Conservation (phyloP, 2,113 vertebrate genomes). For the Motacilla tschutschensis region DNA sequence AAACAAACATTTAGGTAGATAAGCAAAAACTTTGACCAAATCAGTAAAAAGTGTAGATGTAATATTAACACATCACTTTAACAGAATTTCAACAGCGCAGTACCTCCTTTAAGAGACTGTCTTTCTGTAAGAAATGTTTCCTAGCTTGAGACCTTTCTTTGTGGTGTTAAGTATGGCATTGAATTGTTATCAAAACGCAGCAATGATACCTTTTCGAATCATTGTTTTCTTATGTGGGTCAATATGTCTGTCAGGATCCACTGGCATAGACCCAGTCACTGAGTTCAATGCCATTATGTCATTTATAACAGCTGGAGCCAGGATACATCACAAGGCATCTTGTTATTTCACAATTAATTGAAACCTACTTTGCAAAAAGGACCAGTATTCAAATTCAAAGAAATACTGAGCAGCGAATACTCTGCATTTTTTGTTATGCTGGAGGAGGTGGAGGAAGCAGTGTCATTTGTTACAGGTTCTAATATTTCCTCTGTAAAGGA, state of each 20-base stretch:
- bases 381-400: background rate
- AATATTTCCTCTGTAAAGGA: background rate
- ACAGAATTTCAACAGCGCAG: background rate
- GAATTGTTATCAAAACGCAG: background rate
- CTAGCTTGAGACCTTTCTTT: background rate
- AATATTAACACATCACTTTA: background rate
- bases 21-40: background rate
- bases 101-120: background rate
- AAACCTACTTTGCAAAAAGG: background rate
- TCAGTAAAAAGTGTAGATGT: background rate
- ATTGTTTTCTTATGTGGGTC: background rate
- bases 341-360: background rate
- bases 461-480: background rate
- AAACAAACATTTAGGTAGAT: background rate
- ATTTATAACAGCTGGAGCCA: conserved; percentile 10
- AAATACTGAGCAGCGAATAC: background rate
- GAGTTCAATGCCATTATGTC: background rate
- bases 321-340: background rate
- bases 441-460: background rate
- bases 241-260: background rate
- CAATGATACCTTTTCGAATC: background rate
- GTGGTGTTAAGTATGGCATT: background rate
- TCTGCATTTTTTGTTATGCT: background rate
- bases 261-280: background rate
- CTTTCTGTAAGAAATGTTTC: background rate